Evolutionary conservation across 2,888 invertebrate species (phyloP).

Genomic region (Mesorhabditis spiculigera): DNA sequence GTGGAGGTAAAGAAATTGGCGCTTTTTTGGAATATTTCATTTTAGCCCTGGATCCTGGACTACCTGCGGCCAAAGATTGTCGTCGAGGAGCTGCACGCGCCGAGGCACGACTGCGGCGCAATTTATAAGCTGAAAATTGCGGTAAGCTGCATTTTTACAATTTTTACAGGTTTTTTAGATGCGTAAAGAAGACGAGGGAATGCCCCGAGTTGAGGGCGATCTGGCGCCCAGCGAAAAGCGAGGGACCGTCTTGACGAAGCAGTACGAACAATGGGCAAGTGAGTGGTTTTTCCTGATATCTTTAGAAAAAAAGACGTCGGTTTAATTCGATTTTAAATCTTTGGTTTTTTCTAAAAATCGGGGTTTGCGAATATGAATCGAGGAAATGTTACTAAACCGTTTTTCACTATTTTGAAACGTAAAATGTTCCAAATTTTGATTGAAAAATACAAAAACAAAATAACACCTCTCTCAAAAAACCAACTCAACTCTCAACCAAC

Average conservation of each 20-base stretch:
- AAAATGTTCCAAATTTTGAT: no score
- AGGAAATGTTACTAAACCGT: no score
- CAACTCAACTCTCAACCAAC: no score
- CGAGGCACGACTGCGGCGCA: not conserved
- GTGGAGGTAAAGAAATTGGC: not conserved
- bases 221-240: not conserved
- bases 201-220: not conserved
- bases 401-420: no score
- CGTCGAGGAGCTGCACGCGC: not conserved
- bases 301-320: no score
- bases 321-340: no score
- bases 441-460: no score
- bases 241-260: not conserved
- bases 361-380: no score
- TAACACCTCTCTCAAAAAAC: no score
- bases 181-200: not conserved
- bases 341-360: no score
- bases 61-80: not conserved
- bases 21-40: not conserved
- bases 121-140: not conserved
- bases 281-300: no score
- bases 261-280: not conserved
- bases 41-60: constrained; percentile 3
- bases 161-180: not conserved
- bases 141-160: not conserved